Conservation (phyloP, 2,113 vertebrate genomes). For the Hippocampus abdominalis region DNA sequence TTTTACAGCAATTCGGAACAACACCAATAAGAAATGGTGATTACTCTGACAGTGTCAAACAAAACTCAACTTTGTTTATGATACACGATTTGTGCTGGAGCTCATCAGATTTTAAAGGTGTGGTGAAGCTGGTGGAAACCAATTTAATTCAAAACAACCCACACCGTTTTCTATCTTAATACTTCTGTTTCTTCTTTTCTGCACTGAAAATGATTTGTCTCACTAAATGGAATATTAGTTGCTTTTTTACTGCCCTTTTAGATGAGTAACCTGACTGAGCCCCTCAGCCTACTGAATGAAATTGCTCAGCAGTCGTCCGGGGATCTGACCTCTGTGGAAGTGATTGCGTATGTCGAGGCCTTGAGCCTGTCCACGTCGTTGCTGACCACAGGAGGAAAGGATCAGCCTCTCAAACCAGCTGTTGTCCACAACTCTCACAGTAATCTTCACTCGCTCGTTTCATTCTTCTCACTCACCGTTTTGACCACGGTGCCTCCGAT, state of each 20-base stretch:
- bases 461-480: conserved; percentile 1
- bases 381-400: conserved; percentile 49
- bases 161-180: neutral
- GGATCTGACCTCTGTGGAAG: conserved; percentile 79
- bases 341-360: conserved; percentile 86
- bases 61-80: neutral
- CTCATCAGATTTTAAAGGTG: neutral
- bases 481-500: neutral
- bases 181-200: neutral
- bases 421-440: conserved; percentile 80
- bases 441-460: conserved; percentile 67
- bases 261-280: conserved; percentile 80
- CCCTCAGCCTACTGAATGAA: conserved; percentile 77
- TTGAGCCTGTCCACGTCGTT: conserved; percentile 67
- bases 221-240: neutral
- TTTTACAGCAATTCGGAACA: neutral
- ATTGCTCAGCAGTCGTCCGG: conserved; percentile 79
- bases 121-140: neutral
- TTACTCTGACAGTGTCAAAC: neutral
- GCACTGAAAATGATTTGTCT: neutral
- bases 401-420: conserved; percentile 54
- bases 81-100: neutral
- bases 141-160: neutral
- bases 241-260: conserved; percentile 53
- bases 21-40: neutral